Base-by-base conservation (phyloP, 1,140 invertebrate genomes). In the Drosophila trapezifrons region DNA sequence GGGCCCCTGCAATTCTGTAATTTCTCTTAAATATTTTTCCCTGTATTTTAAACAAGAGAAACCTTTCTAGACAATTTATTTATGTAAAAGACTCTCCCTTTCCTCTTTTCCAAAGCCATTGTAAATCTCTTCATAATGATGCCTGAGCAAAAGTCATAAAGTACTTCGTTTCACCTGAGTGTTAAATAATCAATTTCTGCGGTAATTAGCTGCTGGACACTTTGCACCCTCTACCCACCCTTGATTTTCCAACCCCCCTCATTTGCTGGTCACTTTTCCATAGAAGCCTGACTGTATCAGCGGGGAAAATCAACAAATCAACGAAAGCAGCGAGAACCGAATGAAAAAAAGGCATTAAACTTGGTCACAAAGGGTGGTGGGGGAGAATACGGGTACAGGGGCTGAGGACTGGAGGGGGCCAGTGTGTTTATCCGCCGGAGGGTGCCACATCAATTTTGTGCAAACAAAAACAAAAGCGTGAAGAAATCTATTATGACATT, bases 401-500 rank as follows among this genome's bases (percentile, higher is more conserved):
- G 38, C 22, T 22, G 22, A 22, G 22, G 22, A 42, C 10, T 17
- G 10, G 32, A 20, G 17, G 17, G 52, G 32, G n/a, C n/a, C 37
- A 32, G 47, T 20, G 49, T 47, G 27, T 57, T 59, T 65, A 45
- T 37, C 40, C 43, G 69, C 42, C 56, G 25, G 20, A 60, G 73
- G 42, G 67, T 73, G 64, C 64, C 35, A 66, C 64, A 67, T 67
- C 52, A 76, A 80, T 42, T 73, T 65, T 63, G 62, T 63, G 56
- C 32, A 81, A 86, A 71, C 75, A 77, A 70, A 77, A 76, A 76
- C 72, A 71, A 74, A 79, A 69, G 76, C 79, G 78, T 72, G 46
- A 78, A 72, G 78, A 83, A 87, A 89, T 87, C 84, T 87, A 83
- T 87, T 87, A 87, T 87, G 83, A 87, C 80, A 89, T 87, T 85